Base-by-base conservation (phyloP, 1,140 invertebrate species). In the Geopemphigus sp. region DNA sequence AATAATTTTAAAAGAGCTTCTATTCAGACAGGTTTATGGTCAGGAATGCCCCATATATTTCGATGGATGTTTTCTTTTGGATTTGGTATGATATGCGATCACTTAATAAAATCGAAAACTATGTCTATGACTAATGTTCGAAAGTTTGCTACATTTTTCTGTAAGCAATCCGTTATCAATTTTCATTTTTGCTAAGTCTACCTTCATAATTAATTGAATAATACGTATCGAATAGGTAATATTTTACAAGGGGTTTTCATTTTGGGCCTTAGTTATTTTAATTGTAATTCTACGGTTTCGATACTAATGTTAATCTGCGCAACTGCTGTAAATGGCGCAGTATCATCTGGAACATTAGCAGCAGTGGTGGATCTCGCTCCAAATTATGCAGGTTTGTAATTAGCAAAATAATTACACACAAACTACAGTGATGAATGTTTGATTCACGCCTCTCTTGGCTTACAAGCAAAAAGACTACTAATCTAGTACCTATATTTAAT, bases 281-380 rank as follows among this genome's bases (percentile, higher is more conserved):
- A 90, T 3, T 91, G 91, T 83, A 86, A 91, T 82, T 86, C 88
- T 12, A 86, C 85, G 5, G 83, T 88, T 0, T 90, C 91, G 0
- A 87, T 90, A 24, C 80, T 89, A 5, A 88, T 91, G 80, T 86
- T 92, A 76, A 89, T 90, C 50, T 70, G 88, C 14, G 90, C 91
- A 0, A 89, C 88, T 2, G 87, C 88, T 14, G 85, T 88, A 3
- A 90, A 90, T 83, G 91, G 91, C 4, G 89, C 90, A 0, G 87
- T 91, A 1, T 91, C 91, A 0, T 89, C 90, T 0, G 90, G 90
- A 4, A 87, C 88, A 0, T 84, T 92, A 47, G 87, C 90, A 0
- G 88, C 85, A 26, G 86, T 90, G 26, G 89, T 92, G 4, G 91
- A 92, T 82, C 85, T 91, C 14, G 89, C 90, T 66, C 90, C 91